Evolutionary conservation across 2,888 invertebrate genomes (phyloP).

Genomic region (Pristionchus entomophagus): DNA sequence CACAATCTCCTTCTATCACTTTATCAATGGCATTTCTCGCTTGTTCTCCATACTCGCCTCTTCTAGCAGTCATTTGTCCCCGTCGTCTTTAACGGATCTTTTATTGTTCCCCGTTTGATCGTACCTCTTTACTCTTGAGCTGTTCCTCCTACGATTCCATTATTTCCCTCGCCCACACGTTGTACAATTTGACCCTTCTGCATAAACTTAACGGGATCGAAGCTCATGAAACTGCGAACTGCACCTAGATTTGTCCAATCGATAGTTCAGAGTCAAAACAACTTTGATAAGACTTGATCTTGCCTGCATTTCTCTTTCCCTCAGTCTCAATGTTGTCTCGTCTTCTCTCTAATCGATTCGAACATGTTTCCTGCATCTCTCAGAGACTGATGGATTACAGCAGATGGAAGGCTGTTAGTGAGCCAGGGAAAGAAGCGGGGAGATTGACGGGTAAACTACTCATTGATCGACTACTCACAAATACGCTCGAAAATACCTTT

Average conservation of each 20-base stretch:
- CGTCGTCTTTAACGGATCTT: slow-evolving; percentile 23
- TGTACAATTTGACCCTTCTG: slow-evolving; percentile 20
- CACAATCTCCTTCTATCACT: background rate
- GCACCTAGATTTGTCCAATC: too few species aligned
- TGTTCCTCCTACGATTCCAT: slow-evolving; percentile 5
- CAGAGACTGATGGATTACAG: slow-evolving; percentile 25
- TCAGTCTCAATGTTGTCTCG: background rate
- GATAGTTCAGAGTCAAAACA: too few species aligned
- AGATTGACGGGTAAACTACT: slow-evolving; percentile 42
- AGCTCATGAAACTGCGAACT: too few species aligned
- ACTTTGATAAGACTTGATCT: too few species aligned
- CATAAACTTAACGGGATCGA: slow-evolving; percentile 26
- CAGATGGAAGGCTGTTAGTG: slow-evolving; percentile 35
- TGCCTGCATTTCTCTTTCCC: too few species aligned
- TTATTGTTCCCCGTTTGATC: background rate
- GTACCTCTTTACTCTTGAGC: background rate
- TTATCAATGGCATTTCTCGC: background rate
- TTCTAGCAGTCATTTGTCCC: background rate
- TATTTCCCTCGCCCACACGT: background rate
- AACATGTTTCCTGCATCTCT: background rate
- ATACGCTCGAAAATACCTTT: background rate
- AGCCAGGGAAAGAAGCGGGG: background rate
- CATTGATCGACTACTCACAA: background rate
- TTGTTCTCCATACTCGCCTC: background rate
- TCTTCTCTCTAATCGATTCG: background rate